Evolutionary conservation across 2,797 vertebrate species (phyloP).

Genomic region (Amniataba percoides): DNA sequence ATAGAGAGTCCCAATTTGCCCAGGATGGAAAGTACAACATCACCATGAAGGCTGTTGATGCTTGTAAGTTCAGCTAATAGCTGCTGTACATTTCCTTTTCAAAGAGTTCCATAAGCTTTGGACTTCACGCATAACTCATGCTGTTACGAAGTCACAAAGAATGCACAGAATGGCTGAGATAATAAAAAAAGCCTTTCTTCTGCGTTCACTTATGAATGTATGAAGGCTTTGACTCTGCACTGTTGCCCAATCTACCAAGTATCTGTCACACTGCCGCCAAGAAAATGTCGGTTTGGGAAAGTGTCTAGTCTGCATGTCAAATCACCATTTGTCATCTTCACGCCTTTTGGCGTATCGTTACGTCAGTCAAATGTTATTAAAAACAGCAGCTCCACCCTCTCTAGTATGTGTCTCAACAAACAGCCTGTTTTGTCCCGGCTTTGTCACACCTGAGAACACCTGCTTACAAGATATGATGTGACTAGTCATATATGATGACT

Average conservation of each 20-base stretch:
- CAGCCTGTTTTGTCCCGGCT: background rate
- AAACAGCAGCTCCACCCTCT: conserved; percentile 36
- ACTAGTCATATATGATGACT: conserved; percentile 29
- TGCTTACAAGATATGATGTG: background rate
- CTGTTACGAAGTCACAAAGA: background rate
- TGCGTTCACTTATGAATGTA: background rate
- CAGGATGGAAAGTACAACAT: conserved; percentile 82
- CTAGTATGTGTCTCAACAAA: conserved; percentile 41
- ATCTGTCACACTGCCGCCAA: background rate
- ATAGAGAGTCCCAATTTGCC: conserved; percentile 88
- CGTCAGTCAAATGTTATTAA: background rate
- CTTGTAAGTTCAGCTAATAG: conserved; percentile 71
- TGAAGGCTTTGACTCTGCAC: background rate
- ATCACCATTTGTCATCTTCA: background rate
- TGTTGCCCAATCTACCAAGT: background rate
- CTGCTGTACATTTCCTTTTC: background rate
- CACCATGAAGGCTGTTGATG: conserved; percentile 79
- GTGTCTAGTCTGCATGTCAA: background rate
- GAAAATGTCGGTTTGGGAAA: background rate
- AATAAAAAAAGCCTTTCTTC: background rate
- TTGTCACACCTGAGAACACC: conserved; percentile 32
- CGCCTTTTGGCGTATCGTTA: background rate
- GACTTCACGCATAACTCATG: background rate
- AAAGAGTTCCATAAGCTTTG: background rate
- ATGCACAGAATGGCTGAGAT: background rate